A percentile compares a stretch with the other conserved stretches of the same genome.
phyloP scores from a whole-genome alignment of 2,888 invertebrate species.

The Polyommatus iphigenia region DNA sequence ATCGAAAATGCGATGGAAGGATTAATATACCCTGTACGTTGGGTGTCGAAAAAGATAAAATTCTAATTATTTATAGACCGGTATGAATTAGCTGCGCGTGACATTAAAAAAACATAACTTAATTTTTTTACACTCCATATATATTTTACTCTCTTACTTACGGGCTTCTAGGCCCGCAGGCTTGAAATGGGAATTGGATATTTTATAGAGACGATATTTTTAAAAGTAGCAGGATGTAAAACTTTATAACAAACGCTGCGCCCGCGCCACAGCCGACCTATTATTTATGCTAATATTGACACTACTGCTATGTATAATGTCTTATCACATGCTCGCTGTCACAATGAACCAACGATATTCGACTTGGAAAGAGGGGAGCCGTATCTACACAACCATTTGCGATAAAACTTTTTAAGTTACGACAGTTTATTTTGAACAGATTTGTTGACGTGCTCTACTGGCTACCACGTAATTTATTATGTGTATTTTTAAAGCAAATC shows the following conservation, averaged over 20 bases:
- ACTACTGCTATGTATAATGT: not conserved
- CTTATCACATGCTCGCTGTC: not conserved
- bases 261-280: not conserved
- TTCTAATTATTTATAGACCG: no score
- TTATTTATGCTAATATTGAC: conserved; percentile 34
- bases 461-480: no score
- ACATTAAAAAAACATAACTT: no score
- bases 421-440: not conserved
- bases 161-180: not conserved
- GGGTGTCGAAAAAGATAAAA: no score
- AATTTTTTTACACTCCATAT: no score
- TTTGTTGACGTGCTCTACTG: not conserved
- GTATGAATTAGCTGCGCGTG: no score
- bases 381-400: not conserved
- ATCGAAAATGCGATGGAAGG: no score
- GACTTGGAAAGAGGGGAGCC: not conserved
- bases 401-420: not conserved
- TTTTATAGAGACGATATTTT: not conserved
- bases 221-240: not conserved
- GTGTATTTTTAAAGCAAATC: not conserved
- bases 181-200: no score
- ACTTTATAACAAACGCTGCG: not conserved
- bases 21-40: no score
- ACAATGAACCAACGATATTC: not conserved
- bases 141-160: no score